phyloP scores from a whole-genome alignment of 2,113 vertebrate species.

The Megalops atlanticus region DNA sequence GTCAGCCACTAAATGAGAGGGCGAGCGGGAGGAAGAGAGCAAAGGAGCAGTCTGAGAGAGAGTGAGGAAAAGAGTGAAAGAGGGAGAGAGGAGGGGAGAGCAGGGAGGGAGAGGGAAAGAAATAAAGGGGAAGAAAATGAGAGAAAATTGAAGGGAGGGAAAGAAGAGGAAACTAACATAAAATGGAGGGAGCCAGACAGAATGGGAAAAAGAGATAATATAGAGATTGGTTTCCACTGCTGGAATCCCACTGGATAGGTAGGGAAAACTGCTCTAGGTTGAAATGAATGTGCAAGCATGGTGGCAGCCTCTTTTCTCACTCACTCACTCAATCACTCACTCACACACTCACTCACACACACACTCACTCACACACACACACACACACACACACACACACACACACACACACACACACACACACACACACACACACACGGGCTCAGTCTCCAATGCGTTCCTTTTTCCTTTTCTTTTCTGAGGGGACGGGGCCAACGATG shows the following conservation, averaged over 20 bases:
- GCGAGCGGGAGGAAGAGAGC: slow-evolving; percentile 43
- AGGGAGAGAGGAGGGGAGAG: neutral
- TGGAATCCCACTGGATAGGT: neutral
- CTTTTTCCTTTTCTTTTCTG: neutral
- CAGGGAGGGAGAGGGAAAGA: neutral
- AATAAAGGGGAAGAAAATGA: neutral
- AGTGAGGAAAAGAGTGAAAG: neutral
- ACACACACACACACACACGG: neutral
- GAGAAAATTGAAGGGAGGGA: neutral
- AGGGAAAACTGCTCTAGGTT: neutral
- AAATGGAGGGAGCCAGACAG: no score
- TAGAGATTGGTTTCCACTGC: neutral
- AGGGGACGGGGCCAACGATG: neutral
- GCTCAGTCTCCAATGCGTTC: neutral
- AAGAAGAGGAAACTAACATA: neutral
- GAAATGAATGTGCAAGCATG: no score
- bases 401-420: neutral
- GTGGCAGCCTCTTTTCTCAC: neutral
- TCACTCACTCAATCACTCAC: neutral
- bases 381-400: neutral
- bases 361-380: neutral
- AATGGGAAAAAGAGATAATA: neutral
- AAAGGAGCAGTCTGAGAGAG: slow-evolving; percentile 50
- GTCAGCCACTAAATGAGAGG: slow-evolving; percentile 68
- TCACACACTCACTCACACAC: neutral